Evolutionary conservation across 2,113 vertebrate species (phyloP).

Genomic region (Trichomycterus rosablanca): DNA sequence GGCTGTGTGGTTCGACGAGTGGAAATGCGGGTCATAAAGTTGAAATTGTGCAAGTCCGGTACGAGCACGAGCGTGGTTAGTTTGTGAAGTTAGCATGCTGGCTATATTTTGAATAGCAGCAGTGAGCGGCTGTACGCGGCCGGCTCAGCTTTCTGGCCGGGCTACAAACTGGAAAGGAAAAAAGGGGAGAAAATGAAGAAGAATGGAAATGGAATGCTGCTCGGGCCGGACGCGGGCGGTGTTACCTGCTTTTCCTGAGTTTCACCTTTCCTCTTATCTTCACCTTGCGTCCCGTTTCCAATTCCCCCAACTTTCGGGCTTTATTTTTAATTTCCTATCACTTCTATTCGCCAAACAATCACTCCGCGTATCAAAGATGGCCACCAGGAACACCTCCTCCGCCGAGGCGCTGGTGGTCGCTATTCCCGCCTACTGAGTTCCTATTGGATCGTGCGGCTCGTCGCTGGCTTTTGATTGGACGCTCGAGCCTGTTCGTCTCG

Average conservation of each 20-base stretch:
- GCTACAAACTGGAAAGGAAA: conserved; percentile 31
- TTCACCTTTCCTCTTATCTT: conserved; percentile 46
- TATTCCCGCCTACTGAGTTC: conserved; percentile 33
- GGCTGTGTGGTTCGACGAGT: no score
- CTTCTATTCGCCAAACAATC: conserved; percentile 74
- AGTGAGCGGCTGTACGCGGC: conserved; percentile 1
- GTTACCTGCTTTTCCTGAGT: conserved; percentile 62
- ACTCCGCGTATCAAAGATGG: conserved; percentile 75
- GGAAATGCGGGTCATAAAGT: background rate
- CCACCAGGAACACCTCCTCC: conserved; percentile 74
- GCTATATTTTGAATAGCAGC: background rate
- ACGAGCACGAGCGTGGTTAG: background rate
- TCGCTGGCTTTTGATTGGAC: conserved; percentile 38
- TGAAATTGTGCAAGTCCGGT: background rate
- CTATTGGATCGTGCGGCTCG: conserved; percentile 30
- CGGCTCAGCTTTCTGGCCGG: conserved; percentile 22
- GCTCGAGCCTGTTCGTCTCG: background rate
- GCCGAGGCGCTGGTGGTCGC: conserved; percentile 52
- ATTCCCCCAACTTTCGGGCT: conserved; percentile 33
- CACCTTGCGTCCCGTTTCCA: conserved; percentile 32
- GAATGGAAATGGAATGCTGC: conserved; percentile 18
- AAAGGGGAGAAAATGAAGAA: conserved; percentile 14
- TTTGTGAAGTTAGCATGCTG: conserved; percentile 6
- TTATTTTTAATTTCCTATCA: conserved; percentile 56
- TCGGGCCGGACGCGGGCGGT: background rate